Conservation (phyloP, 2,113 vertebrate species). For the Anhinga rufa region DNA sequence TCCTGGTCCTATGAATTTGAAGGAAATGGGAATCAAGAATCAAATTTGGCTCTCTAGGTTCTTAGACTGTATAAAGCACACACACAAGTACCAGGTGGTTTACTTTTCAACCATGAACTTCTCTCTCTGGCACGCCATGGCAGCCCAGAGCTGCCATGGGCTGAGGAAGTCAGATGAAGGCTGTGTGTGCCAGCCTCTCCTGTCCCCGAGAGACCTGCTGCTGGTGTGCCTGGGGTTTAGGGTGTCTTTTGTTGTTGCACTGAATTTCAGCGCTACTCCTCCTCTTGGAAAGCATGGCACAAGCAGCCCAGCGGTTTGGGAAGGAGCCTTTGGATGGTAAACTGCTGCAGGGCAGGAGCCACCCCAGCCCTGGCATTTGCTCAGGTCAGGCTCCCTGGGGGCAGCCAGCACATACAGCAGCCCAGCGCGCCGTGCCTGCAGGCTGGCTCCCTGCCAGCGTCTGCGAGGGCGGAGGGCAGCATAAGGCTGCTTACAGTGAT, state of each 20-base stretch:
- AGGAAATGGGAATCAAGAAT: background rate
- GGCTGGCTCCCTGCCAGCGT: background rate
- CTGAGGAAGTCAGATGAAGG: background rate
- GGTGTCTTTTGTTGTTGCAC: background rate
- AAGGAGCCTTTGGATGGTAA: background rate
- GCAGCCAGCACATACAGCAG: background rate
- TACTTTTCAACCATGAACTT: background rate
- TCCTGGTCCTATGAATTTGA: background rate
- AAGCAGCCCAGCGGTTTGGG: background rate
- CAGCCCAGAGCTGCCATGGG: background rate
- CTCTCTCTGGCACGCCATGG: background rate
- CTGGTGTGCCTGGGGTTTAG: background rate
- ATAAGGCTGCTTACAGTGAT: background rate
- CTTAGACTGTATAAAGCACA: background rate
- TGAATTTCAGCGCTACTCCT: background rate
- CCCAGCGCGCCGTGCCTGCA: background rate
- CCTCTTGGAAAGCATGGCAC: background rate
- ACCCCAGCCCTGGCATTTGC: background rate
- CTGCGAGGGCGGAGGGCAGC: background rate
- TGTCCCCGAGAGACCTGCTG: accelerated
- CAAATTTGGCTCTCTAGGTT: background rate
- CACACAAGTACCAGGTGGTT: background rate
- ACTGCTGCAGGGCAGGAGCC: background rate
- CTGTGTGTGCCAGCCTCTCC: background rate
- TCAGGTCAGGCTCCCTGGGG: background rate